These are phyloP conservation scores for Mus minutoides DNA, from an alignment of 2,797 vertebrate species.

Conservation along the genomic window DNA sequence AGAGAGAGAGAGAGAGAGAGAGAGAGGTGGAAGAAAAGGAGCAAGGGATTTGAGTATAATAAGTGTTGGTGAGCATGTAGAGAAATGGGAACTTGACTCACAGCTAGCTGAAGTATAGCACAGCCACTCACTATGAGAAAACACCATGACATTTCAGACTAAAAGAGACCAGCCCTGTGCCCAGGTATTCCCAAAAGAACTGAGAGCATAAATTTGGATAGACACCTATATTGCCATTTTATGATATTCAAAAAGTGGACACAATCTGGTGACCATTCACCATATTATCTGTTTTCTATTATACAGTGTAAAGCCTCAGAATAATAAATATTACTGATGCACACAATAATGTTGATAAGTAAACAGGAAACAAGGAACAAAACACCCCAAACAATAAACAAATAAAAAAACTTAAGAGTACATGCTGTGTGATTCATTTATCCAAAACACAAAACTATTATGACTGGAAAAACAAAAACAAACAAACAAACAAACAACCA, in stretches of 20 bases:
- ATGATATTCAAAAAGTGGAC: neutral
- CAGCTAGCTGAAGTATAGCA: neutral
- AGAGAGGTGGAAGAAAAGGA: neutral
- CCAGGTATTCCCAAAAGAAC: neutral
- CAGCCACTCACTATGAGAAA: neutral
- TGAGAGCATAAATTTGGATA: neutral
- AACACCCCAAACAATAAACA: neutral
- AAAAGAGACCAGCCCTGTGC: neutral
- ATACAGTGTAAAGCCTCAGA: neutral
- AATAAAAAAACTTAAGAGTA: neutral
- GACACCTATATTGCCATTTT: constrained; percentile 2
- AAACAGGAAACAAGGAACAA: neutral
- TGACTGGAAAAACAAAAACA: neutral
- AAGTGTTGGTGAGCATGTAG: neutral
- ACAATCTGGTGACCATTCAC: neutral
- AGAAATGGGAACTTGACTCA: neutral
- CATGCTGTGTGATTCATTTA: neutral
- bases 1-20: too few species aligned
- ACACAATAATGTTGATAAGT: neutral
- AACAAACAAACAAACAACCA: neutral
- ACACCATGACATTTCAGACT: neutral
- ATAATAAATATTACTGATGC: neutral
- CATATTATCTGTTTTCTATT: neutral
- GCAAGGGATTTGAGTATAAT: neutral
- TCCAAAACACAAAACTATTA: neutral